These are phyloP conservation scores for Coranthus polyacanthus DNA, from an alignment of 2,797 vertebrate genomes.

Conservation along the genomic window DNA sequence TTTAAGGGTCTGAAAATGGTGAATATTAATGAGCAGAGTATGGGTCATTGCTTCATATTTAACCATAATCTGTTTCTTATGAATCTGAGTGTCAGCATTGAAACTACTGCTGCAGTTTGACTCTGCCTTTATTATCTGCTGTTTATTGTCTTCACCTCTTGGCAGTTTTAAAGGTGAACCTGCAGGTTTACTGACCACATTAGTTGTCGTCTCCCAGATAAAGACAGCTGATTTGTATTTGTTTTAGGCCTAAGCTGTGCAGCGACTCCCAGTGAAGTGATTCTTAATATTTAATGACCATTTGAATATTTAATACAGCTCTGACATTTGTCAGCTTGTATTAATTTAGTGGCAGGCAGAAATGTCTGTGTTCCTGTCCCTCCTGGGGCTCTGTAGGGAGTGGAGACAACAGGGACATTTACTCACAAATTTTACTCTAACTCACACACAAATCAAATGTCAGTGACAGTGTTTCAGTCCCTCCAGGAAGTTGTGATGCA, in stretches of 20 bases:
- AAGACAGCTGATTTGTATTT: constrained; percentile 22
- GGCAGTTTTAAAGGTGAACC: constrained; percentile 15
- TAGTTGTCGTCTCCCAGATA: not conserved
- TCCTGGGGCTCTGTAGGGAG: not conserved
- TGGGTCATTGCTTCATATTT: too few relatives aligned
- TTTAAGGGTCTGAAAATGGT: too few relatives aligned
- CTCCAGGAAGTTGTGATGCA: too few relatives aligned
- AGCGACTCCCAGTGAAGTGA: constrained; percentile 8
- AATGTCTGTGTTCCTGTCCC: not conserved
- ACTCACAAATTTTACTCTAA: not conserved
- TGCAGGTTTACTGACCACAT: not conserved
- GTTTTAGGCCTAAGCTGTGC: constrained; percentile 3
- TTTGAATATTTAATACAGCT: constrained; percentile 59
- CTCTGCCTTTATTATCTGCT: not conserved
- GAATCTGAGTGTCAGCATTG: not conserved
- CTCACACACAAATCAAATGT: too few relatives aligned
- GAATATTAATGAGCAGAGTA: too few relatives aligned
- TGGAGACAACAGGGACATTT: not conserved
- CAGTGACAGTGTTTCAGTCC: too few relatives aligned
- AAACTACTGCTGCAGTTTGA: not conserved
- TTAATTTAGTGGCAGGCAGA: constrained; percentile 25
- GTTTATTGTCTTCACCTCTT: not conserved
- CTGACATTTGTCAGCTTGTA: constrained; percentile 37
- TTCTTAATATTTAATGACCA: constrained; percentile 60
- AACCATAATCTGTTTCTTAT: too few relatives aligned